Evolutionary conservation across 1,140 invertebrate species (phyloP).

Genomic region (Pristionchus pacificus): DNA sequence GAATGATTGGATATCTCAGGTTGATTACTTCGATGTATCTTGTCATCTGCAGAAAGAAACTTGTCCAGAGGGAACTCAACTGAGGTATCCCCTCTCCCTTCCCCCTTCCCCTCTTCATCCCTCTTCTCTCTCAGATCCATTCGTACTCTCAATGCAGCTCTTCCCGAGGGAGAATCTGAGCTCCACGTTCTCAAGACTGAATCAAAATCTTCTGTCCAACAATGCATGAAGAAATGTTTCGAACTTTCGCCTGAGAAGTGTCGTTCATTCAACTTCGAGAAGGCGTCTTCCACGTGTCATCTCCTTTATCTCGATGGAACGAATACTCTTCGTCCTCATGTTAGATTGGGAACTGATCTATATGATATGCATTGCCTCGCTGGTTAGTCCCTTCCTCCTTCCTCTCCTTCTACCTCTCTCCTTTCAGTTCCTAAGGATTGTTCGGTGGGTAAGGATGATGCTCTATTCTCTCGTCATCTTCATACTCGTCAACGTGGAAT

Average conservation of each 20-base stretch:
- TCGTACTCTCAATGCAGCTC: constrained; percentile 49
- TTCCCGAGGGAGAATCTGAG: constrained; percentile 52
- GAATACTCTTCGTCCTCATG: constrained; percentile 50
- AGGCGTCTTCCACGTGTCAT: constrained; percentile 47
- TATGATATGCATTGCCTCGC: constrained; percentile 54
- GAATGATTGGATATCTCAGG: constrained; percentile 8
- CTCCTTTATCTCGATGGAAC: constrained; percentile 51
- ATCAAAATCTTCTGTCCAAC: constrained; percentile 30
- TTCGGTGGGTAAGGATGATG: constrained; percentile 44
- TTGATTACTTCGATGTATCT: constrained; percentile 57
- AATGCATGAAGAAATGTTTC: constrained; percentile 49
- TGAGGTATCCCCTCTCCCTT: constrained; percentile 15
- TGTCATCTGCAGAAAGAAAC: constrained; percentile 50
- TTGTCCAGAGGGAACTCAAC: constrained; percentile 45
- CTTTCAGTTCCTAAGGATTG: constrained; percentile 30
- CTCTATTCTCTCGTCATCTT: constrained; percentile 52
- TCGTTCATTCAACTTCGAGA: constrained; percentile 56
- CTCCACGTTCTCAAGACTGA: constrained; percentile 50
- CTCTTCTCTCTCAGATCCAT: constrained; percentile 20
- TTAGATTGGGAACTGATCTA: constrained; percentile 48
- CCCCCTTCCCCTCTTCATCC: neutral
- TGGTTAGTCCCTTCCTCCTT: constrained; percentile 29
- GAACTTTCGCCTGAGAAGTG: constrained; percentile 51
- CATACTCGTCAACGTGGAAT: constrained; percentile 52
- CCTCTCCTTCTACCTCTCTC: constrained; percentile 34